Base-by-base conservation (phyloP, 2,888 invertebrate species). In the Iphiclides podalirius region DNA sequence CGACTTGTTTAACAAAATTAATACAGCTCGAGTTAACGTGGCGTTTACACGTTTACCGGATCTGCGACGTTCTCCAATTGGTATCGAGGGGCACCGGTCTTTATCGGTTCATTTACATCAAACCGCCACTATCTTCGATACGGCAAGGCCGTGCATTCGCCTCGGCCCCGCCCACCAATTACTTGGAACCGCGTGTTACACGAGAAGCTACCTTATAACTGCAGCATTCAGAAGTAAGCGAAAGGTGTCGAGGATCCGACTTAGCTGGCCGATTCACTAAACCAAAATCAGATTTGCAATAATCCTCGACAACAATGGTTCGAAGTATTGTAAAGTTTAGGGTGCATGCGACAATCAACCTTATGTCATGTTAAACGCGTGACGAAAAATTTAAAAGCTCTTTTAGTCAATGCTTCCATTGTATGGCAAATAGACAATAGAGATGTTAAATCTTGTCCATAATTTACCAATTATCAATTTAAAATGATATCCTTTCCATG, bases 101-200 rank as follows among this genome's bases (percentile, higher is more conserved):
- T 47, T 46, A 53, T 43, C 41, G 31, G 40, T 48, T 50, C 49
- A 35, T 49, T 54, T 56, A 50, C 53, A 55, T 54, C 55, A 47
- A 52, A 33, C 54, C 52, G 53, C 55, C 54, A 58, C 55, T 63
- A 61, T 61, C 61, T 62, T 57, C 63, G 59, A 63, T 57, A 52
- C 38, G 47, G 64, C 74, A 75, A 76, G 75, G 75, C 59, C 74
- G 74, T 64, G 54, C 71, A 47, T 71, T 70, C 67, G 64, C 69
- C 72, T 67, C 63, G n/a, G n/a, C 49, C 50, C 13, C 14, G 11
- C 8, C 16, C 35, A 60, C 61, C 60, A 13, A 9, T 13, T 12
- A 26, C n/a, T 15, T 3, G 14, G 17, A 26, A 11, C 41, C 11
- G 1, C 14, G 1, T 8, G 2, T n/a, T 35, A 41, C 31, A 8